Evolutionary conservation across 1,140 invertebrate species (phyloP).

Genomic region (Drosophila virilis): DNA sequence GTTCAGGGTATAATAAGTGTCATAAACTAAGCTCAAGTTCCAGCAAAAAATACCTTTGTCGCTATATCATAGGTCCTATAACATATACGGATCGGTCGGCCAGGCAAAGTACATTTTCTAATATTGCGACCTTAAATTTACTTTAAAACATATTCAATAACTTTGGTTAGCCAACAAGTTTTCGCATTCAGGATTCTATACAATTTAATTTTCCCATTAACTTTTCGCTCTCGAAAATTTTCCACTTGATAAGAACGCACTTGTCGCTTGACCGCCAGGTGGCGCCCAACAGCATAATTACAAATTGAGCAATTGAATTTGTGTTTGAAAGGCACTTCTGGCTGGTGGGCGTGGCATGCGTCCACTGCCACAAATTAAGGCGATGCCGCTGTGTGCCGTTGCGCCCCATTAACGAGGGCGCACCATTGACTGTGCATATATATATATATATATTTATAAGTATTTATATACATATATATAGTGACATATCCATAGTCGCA

Average conservation of each 20-base stretch:
- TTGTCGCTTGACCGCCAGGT: slow-evolving; percentile 22
- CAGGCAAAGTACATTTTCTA: too few species aligned
- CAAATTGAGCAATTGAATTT: slow-evolving; percentile 23
- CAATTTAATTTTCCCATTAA: neutral
- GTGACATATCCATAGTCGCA: too few species aligned
- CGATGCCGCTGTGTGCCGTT: slow-evolving; percentile 7
- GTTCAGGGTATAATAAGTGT: too few species aligned
- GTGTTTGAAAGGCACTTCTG: neutral
- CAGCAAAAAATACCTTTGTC: too few species aligned
- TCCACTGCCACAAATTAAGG: slow-evolving; percentile 1
- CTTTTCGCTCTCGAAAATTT: neutral
- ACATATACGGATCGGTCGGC: too few species aligned
- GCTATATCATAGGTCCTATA: too few species aligned
- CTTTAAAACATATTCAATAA: too few species aligned
- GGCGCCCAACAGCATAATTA: slow-evolving; percentile 16
- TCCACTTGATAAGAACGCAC: neutral
- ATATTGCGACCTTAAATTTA: too few species aligned
- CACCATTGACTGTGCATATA: slow-evolving; percentile 1
- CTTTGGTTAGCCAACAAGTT: too few species aligned
- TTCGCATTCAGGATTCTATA: neutral
- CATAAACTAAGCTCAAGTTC: too few species aligned
- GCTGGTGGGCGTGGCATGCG: neutral
- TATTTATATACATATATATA: neutral
- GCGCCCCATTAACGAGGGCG: slow-evolving; percentile 5
- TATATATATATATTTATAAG: neutral